A percentile compares a stretch with the other conserved stretches of the same genome.
Conservation (phyloP, 2,797 vertebrate species). For the Sparus aurata region DNA sequence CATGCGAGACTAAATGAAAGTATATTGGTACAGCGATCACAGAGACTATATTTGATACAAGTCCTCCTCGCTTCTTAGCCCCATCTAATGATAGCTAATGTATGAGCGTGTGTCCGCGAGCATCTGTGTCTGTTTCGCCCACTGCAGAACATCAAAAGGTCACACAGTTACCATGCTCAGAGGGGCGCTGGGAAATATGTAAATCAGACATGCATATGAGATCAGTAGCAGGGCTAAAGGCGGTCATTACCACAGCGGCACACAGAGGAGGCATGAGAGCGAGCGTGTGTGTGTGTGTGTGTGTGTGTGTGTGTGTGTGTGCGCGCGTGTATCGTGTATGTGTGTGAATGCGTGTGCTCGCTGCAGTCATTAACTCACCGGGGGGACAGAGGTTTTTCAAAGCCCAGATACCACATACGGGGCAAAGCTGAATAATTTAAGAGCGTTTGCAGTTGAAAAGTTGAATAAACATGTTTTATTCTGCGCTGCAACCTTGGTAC, state of each 20-base stretch:
- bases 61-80: constrained; percentile 50
- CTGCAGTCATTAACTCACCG: constrained; percentile 76
- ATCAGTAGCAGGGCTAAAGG: constrained; percentile 80
- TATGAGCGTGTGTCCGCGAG: constrained; percentile 57
- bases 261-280: constrained; percentile 50
- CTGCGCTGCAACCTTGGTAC: constrained; percentile 40
- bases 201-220: constrained; percentile 79
- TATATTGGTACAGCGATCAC: constrained; percentile 28
- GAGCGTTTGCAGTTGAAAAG: constrained; percentile 68
- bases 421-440: constrained; percentile 77
- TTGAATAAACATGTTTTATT: constrained; percentile 75
- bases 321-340: neutral
- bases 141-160: constrained; percentile 82
- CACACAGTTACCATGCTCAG: constrained; percentile 71
- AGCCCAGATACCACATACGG: constrained; percentile 74
- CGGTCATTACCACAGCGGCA: constrained; percentile 77
- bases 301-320: neutral
- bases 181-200: constrained; percentile 79
- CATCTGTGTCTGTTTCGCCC: constrained; percentile 61
- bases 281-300: constrained; percentile 19
- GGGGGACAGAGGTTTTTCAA: constrained; percentile 74
- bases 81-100: constrained; percentile 60
- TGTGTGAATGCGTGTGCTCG: constrained; percentile 2
- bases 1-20: constrained; percentile 29
- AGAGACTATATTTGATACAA: constrained; percentile 32